These are phyloP conservation scores for Callyntrura guangdongensis DNA, from an alignment of 2,888 invertebrate genomes.

Conservation along the genomic window DNA sequence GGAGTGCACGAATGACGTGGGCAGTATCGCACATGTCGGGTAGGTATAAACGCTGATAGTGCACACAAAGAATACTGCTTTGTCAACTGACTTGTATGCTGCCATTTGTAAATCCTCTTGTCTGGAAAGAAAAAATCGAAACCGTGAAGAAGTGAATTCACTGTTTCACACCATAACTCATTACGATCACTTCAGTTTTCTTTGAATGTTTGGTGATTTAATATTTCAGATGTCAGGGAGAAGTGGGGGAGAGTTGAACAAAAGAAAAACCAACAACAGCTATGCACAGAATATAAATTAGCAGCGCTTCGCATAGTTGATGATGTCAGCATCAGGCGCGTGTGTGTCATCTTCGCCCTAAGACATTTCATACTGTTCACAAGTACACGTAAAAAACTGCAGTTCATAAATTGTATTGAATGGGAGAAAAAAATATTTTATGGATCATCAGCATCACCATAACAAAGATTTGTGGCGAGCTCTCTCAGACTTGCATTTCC, in stretches of 20 bases:
- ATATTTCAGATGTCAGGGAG: slow-evolving; percentile 3
- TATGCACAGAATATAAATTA: slow-evolving; percentile 75
- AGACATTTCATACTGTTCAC: slow-evolving; percentile 45
- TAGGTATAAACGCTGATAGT: no score
- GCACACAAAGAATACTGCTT: not conserved
- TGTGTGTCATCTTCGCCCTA: slow-evolving; percentile 66
- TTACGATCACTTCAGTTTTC: slow-evolving; percentile 68
- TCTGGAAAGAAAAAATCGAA: not conserved
- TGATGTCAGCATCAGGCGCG: slow-evolving; percentile 61
- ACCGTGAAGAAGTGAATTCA: slow-evolving; percentile 8
- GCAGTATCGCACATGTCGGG: no score
- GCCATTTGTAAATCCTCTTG: not conserved
- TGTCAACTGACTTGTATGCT: not conserved
- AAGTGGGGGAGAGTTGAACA: slow-evolving; percentile 45
- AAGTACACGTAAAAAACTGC: slow-evolving; percentile 53
- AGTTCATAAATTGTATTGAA: slow-evolving; percentile 57
- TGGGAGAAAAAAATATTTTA: slow-evolving; percentile 44
- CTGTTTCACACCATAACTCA: slow-evolving; percentile 65
- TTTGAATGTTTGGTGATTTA: slow-evolving; percentile 46
- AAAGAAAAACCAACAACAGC: slow-evolving; percentile 51
- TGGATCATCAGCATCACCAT: slow-evolving; percentile 37
- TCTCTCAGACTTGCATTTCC: slow-evolving; percentile 53
- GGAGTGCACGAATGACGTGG: not conserved
- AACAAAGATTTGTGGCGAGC: slow-evolving; percentile 71
- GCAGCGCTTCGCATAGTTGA: slow-evolving; percentile 61